Conservation (phyloP, 2,797 vertebrate genomes). For the Simalia tracyae region DNA sequence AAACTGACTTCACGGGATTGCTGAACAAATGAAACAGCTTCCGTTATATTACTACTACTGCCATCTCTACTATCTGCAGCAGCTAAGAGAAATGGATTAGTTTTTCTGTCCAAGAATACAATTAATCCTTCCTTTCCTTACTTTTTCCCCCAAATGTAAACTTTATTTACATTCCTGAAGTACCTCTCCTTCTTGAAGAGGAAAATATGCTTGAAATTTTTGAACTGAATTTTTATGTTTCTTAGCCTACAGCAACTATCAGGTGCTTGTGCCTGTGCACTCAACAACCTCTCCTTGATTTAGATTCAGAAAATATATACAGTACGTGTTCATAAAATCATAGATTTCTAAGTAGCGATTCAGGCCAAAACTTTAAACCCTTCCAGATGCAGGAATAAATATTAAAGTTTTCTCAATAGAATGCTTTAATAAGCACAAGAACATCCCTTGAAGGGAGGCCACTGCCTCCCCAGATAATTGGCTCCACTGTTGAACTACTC, state of each 20-base stretch:
- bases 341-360: too few relatives aligned
- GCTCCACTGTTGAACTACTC: too few relatives aligned
- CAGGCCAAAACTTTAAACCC: too few relatives aligned
- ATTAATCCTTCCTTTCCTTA: background rate
- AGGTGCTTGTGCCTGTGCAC: too few relatives aligned
- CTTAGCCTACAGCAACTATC: background rate
- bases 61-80: background rate
- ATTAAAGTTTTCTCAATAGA: too few relatives aligned
- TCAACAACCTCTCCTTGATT: too few relatives aligned
- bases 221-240: background rate
- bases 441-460: too few relatives aligned
- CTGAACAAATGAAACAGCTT: background rate
- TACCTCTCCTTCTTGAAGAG: background rate
- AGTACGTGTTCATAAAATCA: too few relatives aligned
- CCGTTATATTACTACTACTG: accelerated
- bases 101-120: background rate
- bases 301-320: too few relatives aligned
- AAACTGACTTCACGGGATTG: background rate
- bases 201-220: background rate
- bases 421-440: too few relatives aligned
- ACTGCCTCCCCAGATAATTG: too few relatives aligned
- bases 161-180: background rate
- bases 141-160: background rate
- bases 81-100: background rate
- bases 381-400: too few relatives aligned